Conservation (phyloP, 2,888 invertebrate species). For the Cerastis rubricosa region DNA sequence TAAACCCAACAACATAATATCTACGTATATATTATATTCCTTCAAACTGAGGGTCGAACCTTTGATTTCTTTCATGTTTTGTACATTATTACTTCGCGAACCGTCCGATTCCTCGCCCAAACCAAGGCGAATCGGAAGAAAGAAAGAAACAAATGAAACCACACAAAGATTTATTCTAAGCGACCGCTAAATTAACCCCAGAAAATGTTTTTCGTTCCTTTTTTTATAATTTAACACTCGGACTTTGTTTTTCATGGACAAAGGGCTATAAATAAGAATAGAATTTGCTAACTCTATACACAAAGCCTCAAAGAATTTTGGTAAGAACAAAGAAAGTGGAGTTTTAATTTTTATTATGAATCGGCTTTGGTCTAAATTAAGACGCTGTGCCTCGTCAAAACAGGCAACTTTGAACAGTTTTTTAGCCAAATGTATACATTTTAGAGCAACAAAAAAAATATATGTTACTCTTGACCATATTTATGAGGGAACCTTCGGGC, state of each 20-base stretch:
- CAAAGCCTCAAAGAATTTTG: conserved; percentile 16
- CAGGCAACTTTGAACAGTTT: no score
- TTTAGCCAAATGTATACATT: no score
- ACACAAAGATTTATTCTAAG: conserved; percentile 79
- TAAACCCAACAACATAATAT: background rate
- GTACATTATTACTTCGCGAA: conserved; percentile 39
- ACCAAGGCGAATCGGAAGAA: conserved; percentile 53
- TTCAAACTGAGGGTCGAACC: conserved; percentile 23
- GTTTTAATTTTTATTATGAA: conserved; percentile 9
- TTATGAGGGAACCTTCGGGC: no score
- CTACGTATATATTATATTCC: no score
- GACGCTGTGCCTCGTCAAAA: no score
- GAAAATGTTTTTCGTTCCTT: conserved; percentile 75
- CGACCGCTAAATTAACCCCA: conserved; percentile 78
- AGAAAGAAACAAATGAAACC: conserved; percentile 75
- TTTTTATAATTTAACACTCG: conserved; percentile 80
- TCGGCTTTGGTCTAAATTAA: background rate
- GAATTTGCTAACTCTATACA: conserved; percentile 42
- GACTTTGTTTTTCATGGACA: conserved; percentile 71
- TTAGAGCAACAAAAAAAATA: no score
- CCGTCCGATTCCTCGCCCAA: conserved; percentile 30
- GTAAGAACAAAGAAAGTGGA: conserved; percentile 32
- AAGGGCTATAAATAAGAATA: conserved; percentile 62
- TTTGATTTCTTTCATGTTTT: conserved; percentile 59
- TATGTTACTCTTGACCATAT: no score